phyloP scores from a whole-genome alignment of 2,797 vertebrate genomes.

The Coccyzus lansbergi region DNA sequence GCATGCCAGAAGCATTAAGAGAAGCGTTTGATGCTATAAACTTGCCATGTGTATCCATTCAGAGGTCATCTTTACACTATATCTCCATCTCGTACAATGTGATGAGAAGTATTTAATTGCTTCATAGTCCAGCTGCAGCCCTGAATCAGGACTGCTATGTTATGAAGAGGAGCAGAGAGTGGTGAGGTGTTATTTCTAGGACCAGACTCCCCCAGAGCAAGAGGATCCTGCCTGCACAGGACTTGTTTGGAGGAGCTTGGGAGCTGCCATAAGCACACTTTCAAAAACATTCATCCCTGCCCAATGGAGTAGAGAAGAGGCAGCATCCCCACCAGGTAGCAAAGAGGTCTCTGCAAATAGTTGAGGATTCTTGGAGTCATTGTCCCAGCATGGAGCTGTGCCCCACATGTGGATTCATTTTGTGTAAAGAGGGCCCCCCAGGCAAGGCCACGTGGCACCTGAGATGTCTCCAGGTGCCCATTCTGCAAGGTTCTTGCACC shows the following conservation, averaged over 20 bases:
- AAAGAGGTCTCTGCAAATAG: neutral
- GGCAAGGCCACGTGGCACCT: fast-evolving
- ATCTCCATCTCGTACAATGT: neutral
- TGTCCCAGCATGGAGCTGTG: fast-evolving
- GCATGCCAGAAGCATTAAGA: neutral
- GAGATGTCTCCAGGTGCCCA: neutral
- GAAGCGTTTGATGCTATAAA: neutral
- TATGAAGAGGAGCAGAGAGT: neutral
- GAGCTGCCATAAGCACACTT: neutral
- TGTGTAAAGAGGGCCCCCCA: neutral
- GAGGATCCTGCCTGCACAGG: neutral
- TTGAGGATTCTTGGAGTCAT: neutral
- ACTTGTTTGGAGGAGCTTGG: neutral
- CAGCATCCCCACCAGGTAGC: fast-evolving
- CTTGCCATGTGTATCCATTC: neutral
- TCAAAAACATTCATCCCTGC: neutral
- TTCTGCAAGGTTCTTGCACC: neutral
- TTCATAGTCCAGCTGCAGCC: neutral
- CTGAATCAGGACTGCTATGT: neutral
- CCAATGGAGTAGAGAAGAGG: neutral
- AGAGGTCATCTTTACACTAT: neutral
- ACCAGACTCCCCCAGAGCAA: fast-evolving
- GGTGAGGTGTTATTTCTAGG: neutral
- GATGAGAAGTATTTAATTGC: neutral
- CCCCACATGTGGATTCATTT: neutral